Percentiles rank a stretch among this genome's conserved stretches.
These are phyloP conservation scores for Andrena camellia DNA, from an alignment of 2,888 invertebrate genomes.

Conservation along the genomic window DNA sequence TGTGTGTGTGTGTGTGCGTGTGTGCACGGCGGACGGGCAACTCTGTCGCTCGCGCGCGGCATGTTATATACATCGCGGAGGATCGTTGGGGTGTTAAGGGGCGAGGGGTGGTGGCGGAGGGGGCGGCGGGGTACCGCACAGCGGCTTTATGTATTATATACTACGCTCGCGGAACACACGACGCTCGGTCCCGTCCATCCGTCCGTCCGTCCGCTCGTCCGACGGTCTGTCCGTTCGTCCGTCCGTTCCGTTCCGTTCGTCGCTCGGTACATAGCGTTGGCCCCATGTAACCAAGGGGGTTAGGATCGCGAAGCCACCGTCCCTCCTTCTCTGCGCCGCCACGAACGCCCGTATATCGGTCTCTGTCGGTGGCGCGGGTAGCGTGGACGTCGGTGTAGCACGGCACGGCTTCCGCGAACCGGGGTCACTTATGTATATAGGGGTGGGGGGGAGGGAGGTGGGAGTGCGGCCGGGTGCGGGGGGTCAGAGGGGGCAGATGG, in stretches of 20 bases:
- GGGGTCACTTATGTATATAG: constrained; percentile 80
- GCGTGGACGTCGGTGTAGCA: constrained; percentile 59
- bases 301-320: constrained; percentile 70
- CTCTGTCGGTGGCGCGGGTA: constrained; percentile 48
- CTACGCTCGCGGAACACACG: constrained; percentile 61
- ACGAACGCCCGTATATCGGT: constrained; percentile 17
- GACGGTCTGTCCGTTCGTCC: constrained; percentile 46
- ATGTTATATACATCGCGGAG: constrained; percentile 37
- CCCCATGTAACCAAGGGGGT: constrained; percentile 76
- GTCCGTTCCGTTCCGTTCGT: constrained; percentile 9
- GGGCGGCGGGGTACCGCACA: constrained; percentile 27
- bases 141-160: constrained; percentile 60
- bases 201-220: constrained; percentile 45
- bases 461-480: neutral
- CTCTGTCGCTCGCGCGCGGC: constrained; percentile 57
- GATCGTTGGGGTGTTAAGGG: neutral
- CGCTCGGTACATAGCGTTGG: constrained; percentile 63
- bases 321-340: constrained; percentile 34
- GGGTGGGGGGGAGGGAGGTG: constrained; percentile 8
- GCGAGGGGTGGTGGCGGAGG: constrained; percentile 25
- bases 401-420: constrained; percentile 78
- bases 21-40: constrained; percentile 50
- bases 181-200: constrained; percentile 59
- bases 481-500: too few species aligned
- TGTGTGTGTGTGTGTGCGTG: constrained; percentile 1